Conservation (phyloP, 2,113 vertebrate genomes). For the Tachuris rubrigastra region DNA sequence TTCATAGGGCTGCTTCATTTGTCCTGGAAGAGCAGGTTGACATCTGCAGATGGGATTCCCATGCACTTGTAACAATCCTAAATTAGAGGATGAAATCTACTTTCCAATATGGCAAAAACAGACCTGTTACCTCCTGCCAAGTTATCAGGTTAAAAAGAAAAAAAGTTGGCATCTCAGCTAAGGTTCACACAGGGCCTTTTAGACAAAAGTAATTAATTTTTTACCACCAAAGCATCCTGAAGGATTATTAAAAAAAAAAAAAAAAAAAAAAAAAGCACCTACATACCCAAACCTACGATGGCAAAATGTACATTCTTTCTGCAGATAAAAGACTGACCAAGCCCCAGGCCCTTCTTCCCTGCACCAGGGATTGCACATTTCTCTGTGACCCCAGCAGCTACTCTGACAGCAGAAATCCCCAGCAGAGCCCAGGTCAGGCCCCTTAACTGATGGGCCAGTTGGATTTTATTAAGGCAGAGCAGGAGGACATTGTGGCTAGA, state of each 20-base stretch:
- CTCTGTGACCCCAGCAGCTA: neutral
- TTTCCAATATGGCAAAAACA: slow-evolving; percentile 3
- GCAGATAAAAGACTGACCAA: neutral
- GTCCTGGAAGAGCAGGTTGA: neutral
- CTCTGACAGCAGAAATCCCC: neutral
- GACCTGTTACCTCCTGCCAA: neutral
- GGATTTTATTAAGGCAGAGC: neutral
- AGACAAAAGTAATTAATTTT: neutral
- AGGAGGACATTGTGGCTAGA: neutral
- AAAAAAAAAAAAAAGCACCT: neutral
- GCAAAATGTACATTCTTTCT: neutral
- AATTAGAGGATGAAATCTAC: neutral
- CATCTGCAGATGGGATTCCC: neutral
- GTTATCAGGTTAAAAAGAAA: neutral
- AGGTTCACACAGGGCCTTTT: neutral
- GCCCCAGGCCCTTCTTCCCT: neutral
- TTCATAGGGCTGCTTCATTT: neutral
- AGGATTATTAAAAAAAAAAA: neutral
- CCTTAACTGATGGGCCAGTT: neutral
- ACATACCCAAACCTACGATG: neutral
- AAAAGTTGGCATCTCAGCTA: neutral
- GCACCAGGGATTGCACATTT: neutral
- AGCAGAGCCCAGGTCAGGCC: neutral
- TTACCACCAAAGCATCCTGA: neutral
- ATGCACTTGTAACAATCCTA: neutral